phyloP scores from a whole-genome alignment of 2,113 vertebrate species.

The Camelus dromedarius region DNA sequence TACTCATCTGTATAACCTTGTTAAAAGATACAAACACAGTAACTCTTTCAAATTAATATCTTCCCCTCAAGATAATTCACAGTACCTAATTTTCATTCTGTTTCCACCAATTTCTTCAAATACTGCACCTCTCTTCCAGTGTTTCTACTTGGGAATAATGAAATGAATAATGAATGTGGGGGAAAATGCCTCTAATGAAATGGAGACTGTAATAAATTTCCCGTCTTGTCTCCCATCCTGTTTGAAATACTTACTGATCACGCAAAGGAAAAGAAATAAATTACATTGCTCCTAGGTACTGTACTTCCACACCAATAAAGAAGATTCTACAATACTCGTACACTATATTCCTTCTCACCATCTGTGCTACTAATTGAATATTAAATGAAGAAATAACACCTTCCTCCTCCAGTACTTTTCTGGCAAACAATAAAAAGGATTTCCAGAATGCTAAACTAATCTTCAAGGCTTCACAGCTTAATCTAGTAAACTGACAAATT shows the following conservation, averaged over 20 bases:
- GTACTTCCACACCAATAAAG: background rate
- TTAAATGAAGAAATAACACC: constrained; percentile 57
- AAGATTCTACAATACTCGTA: constrained; percentile 15
- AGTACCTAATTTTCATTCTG: constrained; percentile 34
- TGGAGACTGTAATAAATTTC: background rate
- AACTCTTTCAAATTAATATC: constrained; percentile 3
- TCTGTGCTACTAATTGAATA: constrained; percentile 12
- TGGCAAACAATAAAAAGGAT: constrained; percentile 53
- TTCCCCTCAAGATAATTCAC: constrained; percentile 37
- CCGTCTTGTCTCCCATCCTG: constrained; percentile 5
- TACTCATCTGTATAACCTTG: background rate
- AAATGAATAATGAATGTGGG: constrained; percentile 16
- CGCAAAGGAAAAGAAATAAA: constrained; percentile 20
- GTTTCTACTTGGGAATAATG: constrained; percentile 50
- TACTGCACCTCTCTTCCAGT: constrained; percentile 29
- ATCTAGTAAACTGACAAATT: constrained; percentile 25
- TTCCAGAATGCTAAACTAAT: constrained; percentile 47
- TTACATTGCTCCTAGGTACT: background rate
- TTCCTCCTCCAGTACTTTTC: constrained; percentile 40
- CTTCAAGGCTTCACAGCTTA: constrained; percentile 50
- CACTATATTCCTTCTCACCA: constrained; percentile 36
- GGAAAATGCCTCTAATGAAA: background rate
- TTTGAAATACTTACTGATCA: constrained; percentile 45
- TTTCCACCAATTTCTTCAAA: constrained; percentile 58
- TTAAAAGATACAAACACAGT: constrained; percentile 45